Evolutionary conservation across 2,888 invertebrate species (phyloP).

Genomic region (Ectemnius lituratus): DNA sequence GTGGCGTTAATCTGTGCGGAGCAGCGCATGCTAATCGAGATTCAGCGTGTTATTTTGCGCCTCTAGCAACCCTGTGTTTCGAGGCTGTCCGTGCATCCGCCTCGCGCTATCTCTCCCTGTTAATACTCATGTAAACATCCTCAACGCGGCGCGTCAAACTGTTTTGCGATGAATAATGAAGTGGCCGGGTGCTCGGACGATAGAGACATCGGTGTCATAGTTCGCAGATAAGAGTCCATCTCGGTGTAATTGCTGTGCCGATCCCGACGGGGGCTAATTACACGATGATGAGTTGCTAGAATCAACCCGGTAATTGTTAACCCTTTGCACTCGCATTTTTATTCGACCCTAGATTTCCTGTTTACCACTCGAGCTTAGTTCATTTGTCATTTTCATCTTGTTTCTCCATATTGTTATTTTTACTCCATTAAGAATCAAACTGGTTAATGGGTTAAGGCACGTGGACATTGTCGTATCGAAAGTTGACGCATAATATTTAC

Average conservation of each 20-base stretch:
- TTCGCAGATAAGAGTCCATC: conserved; percentile 38
- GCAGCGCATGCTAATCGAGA: no score
- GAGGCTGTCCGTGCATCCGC: no score
- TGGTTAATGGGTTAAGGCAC: no score
- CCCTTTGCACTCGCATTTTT: no score
- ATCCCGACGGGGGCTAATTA: conserved; percentile 39
- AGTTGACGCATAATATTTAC: conserved; percentile 7
- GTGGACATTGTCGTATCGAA: background rate
- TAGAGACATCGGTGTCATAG: conserved; percentile 20
- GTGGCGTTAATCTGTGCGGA: no score
- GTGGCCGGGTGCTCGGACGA: conserved; percentile 19
- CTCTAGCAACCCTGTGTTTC: background rate
- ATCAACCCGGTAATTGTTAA: conserved; percentile 41
- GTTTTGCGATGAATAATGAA: conserved; percentile 35
- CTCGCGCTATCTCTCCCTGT: background rate
- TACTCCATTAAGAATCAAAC: no score
- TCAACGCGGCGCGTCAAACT: conserved; percentile 14
- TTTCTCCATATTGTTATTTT: no score
- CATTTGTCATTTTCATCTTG: no score
- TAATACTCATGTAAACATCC: conserved; percentile 28
- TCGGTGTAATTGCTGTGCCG: conserved; percentile 32
- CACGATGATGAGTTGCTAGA: conserved; percentile 34
- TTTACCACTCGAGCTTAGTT: no score
- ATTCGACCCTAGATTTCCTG: no score
- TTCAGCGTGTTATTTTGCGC: background rate